Conservation (phyloP, 1,140 invertebrate species). For the Panonychus citri region DNA sequence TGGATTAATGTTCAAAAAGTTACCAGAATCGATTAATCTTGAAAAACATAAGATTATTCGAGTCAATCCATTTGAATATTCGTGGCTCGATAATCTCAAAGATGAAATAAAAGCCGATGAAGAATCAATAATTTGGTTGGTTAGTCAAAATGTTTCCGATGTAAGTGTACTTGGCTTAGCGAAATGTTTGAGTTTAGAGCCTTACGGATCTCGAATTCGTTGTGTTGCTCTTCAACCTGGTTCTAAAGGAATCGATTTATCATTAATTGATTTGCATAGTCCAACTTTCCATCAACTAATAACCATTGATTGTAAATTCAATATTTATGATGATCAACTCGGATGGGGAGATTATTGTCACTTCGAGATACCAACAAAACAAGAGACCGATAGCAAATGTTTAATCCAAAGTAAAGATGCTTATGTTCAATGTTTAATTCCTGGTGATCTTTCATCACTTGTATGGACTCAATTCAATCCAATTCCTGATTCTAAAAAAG, state of each 20-base stretch:
- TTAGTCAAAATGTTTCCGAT: neutral
- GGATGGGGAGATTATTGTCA: neutral
- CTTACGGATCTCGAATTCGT: slow-evolving; percentile 43
- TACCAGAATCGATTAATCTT: neutral
- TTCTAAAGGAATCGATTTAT: neutral
- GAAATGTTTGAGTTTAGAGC: slow-evolving; percentile 63
- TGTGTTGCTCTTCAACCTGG: slow-evolving; percentile 15
- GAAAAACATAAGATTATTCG: neutral
- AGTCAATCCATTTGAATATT: neutral
- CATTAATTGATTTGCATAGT: neutral
- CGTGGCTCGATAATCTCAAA: neutral
- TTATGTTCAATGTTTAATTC: slow-evolving; percentile 2
- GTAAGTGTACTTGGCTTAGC: slow-evolving; percentile 59
- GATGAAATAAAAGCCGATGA: neutral
- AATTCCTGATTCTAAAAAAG: neutral
- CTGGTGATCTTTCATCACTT: slow-evolving; percentile 7
- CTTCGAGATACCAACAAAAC: neutral
- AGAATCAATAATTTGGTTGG: neutral
- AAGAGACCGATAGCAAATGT: neutral
- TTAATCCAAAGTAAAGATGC: neutral
- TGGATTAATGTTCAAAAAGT: neutral
- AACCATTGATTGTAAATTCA: slow-evolving; percentile 17
- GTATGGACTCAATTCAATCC: slow-evolving; percentile 25
- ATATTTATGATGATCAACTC: neutral
- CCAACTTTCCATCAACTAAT: slow-evolving; percentile 17